Base-by-base conservation (phyloP, 2,113 vertebrate genomes). In the Etheostoma cragini region DNA sequence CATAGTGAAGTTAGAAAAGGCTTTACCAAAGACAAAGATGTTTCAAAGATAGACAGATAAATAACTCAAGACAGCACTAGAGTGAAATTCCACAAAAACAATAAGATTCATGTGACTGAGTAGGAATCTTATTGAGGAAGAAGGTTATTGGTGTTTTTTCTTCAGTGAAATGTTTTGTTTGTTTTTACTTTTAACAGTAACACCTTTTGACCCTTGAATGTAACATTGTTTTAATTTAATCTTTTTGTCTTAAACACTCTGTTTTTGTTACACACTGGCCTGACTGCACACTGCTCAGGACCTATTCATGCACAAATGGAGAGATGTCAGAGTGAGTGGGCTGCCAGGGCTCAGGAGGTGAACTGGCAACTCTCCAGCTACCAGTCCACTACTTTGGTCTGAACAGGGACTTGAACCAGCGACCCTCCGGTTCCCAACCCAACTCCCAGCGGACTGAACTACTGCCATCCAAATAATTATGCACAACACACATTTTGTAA, bases 21-120 rank as follows among this genome's bases (percentile, higher is more conserved):
- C 61, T 73, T 60, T 65, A 79, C 33, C 52, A 68, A 38, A 65
- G 22, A 67, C 17, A 22, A 24, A 19, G 53, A 61, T 70, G 67
- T 33, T 45, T 53, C 22, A 8, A 65, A 74, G 57, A 68, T 30
- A 21, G 8, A 13, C 21, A 22, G 11, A 57, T 54, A 21, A 82
- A 87, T 52, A 61, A 61, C 10, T 35, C 6, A 73, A 77, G 54
- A 68, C 53, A 49, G 50, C 63, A 71, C 74, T 64, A 22, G 73
- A 47, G 52, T 21, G 19, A 63, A 30, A 70, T 42, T 50, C 33
- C 13, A 60, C 54, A 65, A 21, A 45, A 42, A 77, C 42, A 47
- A 62, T 12, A 26, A 7, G 12, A 67, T 67, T 62, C 56, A 42
- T 35, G 17, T 35, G 61, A 68, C 16, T 47, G 58, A 60, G 13